phyloP scores from a whole-genome alignment of 2,797 vertebrate genomes.

The Xenops minutus region DNA sequence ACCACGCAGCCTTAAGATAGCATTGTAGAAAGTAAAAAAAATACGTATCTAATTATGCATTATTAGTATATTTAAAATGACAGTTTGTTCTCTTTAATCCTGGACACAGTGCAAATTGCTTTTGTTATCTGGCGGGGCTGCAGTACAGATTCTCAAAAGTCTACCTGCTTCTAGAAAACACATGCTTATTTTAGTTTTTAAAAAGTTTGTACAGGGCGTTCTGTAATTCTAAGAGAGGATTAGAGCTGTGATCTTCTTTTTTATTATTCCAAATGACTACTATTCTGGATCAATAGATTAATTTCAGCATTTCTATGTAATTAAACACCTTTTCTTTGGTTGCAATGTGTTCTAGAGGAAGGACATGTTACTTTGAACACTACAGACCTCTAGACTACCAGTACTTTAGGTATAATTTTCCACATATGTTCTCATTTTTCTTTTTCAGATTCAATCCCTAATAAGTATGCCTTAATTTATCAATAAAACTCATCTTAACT shows the following conservation, averaged over 20 bases:
- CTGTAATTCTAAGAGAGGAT: neutral
- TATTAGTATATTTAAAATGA: neutral
- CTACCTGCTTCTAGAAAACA: neutral
- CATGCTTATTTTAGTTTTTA: neutral
- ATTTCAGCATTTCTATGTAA: neutral
- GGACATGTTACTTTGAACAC: neutral
- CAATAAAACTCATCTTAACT: neutral
- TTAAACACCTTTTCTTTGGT: neutral
- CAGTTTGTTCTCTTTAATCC: neutral
- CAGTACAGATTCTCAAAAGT: neutral
- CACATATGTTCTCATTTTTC: neutral
- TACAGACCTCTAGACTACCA: neutral
- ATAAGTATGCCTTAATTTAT: neutral
- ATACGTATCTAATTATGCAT: neutral
- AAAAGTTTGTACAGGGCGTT: neutral
- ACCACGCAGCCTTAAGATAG: neutral
- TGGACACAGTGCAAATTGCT: neutral
- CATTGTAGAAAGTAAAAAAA: neutral
- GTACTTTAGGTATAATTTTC: neutral
- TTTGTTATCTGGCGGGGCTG: neutral
- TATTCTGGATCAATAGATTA: neutral
- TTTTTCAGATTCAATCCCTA: neutral
- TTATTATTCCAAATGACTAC: neutral
- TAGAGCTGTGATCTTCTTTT: neutral
- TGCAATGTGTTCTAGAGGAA: neutral